Conservation (phyloP, 2,888 invertebrate genomes). For the Hecatera dysodea region DNA sequence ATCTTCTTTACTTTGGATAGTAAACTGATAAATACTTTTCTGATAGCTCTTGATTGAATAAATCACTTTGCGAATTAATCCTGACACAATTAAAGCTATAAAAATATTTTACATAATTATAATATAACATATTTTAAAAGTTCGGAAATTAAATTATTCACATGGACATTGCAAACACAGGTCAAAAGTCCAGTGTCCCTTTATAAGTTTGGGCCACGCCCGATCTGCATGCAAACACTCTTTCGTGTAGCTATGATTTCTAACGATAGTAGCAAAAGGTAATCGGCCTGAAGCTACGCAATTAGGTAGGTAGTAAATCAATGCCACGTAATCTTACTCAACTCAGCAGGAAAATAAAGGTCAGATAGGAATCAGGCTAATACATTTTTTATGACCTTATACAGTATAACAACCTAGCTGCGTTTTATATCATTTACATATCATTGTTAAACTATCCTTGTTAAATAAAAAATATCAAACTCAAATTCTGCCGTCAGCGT, state of each 20-base stretch:
- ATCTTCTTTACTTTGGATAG: too few relatives aligned
- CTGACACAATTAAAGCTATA: too few relatives aligned
- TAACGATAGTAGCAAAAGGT: background rate
- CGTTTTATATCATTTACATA: background rate
- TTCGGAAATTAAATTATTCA: background rate
- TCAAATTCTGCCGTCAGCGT: background rate
- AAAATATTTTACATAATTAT: too few relatives aligned
- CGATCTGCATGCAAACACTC: background rate
- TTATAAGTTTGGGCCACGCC: background rate
- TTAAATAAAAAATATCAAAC: background rate
- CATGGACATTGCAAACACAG: background rate
- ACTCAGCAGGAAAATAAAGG: conserved; percentile 49
- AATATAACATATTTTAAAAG: too few relatives aligned
- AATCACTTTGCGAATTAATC: too few relatives aligned
- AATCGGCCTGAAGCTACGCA: conserved; percentile 11
- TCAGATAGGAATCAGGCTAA: conserved; percentile 40
- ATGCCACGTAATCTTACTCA: conserved; percentile 48
- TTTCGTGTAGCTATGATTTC: conserved; percentile 1
- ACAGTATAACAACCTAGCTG: conserved; percentile 9
- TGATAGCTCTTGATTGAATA: too few relatives aligned
- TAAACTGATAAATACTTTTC: too few relatives aligned
- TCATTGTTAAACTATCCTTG: background rate
- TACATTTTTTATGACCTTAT: conserved; percentile 40
- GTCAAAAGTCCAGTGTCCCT: background rate
- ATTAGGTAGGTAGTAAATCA: conserved; percentile 32